Evolutionary conservation across 2,888 invertebrate species (phyloP), one percentile per base, ranked within the genome.

Genomic region (Tuta absoluta): DNA sequence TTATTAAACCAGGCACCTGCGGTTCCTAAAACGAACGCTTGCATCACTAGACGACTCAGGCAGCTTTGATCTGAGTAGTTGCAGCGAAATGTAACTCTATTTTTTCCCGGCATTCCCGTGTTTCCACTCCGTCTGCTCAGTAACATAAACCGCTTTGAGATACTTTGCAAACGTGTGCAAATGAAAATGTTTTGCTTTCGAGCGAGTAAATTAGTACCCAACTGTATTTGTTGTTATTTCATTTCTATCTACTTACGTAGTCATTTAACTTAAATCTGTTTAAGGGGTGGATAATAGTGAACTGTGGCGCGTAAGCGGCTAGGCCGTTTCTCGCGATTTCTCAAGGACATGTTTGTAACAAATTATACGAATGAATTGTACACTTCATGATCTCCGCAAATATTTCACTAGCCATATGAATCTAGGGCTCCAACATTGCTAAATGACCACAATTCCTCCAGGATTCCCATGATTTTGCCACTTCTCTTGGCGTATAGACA

Each of bases 101-200:
- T 45, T 7, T n/a, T 45, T 45, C 17, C n/a, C 2, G 45, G 45
- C 8, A 3, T 45, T 17, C n/a, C 45, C 5, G n/a, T 17, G 45
- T 45, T 45, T 45, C 45, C 45, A 45, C n/a, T 45, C n/a, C 45
- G 45, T 45, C 45, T 45, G 17, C 45, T 17, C n/a, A 17, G 45
- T 17, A n/a, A 45, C 45, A 45, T 45, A 17, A 45, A 45, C 3
- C n/a, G n/a, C 45, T 45, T 45, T 45, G 45, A 45, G 45, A 45
- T n/a, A 45, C 17, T 5, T n/a, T 45, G n/a, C 17, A 8, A 45
- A 5, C 17, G 45, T 17, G 3, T 45, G 45, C 45, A 17, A 4
- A 45, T 45, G 45, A 17, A 45, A 45, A 45, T 45, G 45, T 45
- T 41, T n/a, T 17, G 17, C n/a, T 45, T 45, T 45, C n/a, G 45